These are phyloP conservation scores for Gambusia affinis DNA, from an alignment of 2,113 vertebrate species.

Conservation along the genomic window DNA sequence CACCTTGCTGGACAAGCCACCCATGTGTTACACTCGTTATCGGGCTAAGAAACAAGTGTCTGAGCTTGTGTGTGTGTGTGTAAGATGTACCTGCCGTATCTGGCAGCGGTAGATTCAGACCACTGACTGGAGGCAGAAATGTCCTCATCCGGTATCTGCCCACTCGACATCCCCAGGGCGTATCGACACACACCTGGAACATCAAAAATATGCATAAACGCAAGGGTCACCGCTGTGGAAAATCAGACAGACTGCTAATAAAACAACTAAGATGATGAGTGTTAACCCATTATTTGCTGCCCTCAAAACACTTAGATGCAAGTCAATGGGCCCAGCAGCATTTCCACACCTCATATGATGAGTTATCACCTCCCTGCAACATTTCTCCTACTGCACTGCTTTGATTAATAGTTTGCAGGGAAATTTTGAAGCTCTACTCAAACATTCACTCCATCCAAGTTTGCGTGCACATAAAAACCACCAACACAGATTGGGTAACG, in stretches of 20 bases:
- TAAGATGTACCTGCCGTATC: constrained; percentile 89
- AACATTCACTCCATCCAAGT: constrained; percentile 42
- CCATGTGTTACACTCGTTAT: constrained; percentile 36
- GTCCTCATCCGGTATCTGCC: constrained; percentile 94
- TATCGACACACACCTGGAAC: constrained; percentile 91
- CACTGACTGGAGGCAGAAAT: constrained; percentile 98
- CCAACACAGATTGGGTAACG: constrained; percentile 43
- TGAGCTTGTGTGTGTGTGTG: constrained; percentile 4
- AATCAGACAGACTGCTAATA: not conserved
- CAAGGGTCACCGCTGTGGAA: not conserved
- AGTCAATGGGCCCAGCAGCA: too few relatives aligned
- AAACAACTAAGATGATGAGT: not conserved
- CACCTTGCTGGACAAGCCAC: constrained; percentile 39
- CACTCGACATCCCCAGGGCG: constrained; percentile 93
- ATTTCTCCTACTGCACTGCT: constrained; percentile 9
- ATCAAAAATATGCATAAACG: constrained; percentile 7
- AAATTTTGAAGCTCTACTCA: constrained; percentile 35
- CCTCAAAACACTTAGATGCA: too few relatives aligned
- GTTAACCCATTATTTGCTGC: not conserved
- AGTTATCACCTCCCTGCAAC: constrained; percentile 20
- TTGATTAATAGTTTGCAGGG: constrained; percentile 39
- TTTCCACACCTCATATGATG: constrained; percentile 12
- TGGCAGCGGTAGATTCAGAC: constrained; percentile 96
- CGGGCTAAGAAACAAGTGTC: not conserved
- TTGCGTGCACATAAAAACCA: constrained; percentile 4